These are phyloP conservation scores for Hypothenemus hampei DNA, from an alignment of 1,140 invertebrate genomes.

Conservation along the genomic window DNA sequence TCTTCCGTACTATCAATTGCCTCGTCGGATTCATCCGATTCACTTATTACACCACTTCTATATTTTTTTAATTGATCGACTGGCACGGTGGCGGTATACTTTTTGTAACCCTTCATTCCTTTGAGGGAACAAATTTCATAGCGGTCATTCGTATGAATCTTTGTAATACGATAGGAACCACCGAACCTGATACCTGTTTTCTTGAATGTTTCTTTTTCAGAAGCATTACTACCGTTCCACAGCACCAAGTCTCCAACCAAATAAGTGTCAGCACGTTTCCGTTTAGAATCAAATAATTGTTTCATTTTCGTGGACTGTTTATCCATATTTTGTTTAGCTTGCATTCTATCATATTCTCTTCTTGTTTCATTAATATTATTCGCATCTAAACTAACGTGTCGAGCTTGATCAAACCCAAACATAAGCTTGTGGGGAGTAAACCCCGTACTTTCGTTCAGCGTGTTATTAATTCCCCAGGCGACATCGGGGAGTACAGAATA, in stretches of 20 bases:
- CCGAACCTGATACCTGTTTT: slow-evolving; percentile 14
- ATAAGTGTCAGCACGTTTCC: slow-evolving; percentile 7
- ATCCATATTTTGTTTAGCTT: slow-evolving; percentile 12
- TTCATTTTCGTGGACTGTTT: slow-evolving; percentile 11
- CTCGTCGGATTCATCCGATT: neutral
- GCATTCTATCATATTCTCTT: slow-evolving; percentile 6
- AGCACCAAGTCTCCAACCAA: slow-evolving; percentile 13
- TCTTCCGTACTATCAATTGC: slow-evolving; percentile 14
- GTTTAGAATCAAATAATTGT: slow-evolving; percentile 11
- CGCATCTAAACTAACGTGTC: slow-evolving; percentile 4
- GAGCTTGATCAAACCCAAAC: neutral
- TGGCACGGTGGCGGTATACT: slow-evolving; percentile 2
- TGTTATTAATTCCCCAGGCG: no score
- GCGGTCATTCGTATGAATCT: slow-evolving; percentile 10
- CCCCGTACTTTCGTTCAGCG: no score
- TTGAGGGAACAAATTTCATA: slow-evolving; percentile 17
- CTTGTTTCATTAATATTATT: neutral
- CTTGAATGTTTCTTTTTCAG: neutral
- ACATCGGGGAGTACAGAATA: no score
- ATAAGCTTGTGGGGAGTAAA: no score
- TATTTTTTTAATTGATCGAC: slow-evolving; percentile 11
- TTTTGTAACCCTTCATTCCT: slow-evolving; percentile 16
- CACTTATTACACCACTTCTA: neutral
- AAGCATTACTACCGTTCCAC: neutral
- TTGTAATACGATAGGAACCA: slow-evolving; percentile 18